Percentiles rank a stretch among this genome's conserved stretches.
Evolutionary conservation across 2,888 invertebrate genomes (phyloP).

Genomic region (Meganola albula): DNA sequence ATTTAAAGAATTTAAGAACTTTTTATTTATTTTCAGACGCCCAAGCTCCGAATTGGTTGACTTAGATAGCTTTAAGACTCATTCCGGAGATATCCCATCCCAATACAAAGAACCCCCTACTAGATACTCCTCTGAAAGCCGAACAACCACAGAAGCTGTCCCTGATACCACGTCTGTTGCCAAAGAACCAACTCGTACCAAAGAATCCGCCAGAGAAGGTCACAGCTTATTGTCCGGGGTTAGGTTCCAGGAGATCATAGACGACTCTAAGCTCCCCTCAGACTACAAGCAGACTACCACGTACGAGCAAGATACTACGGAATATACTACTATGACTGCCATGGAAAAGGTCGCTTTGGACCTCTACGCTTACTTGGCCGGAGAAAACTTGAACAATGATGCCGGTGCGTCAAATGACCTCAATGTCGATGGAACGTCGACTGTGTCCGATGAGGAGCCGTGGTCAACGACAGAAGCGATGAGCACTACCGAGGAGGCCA

Average conservation of each 20-base stretch:
- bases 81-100: constrained; percentile 77
- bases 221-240: constrained; percentile 61
- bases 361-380: constrained; percentile 86
- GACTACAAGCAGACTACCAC: constrained; percentile 63
- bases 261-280: constrained; percentile 61
- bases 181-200: constrained; percentile 47
- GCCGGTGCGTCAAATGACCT: constrained; percentile 56
- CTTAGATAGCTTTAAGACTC: constrained; percentile 88
- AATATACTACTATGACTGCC: constrained; percentile 81
- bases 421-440: constrained; percentile 56
- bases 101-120: constrained; percentile 70
- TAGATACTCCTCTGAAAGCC: constrained; percentile 68
- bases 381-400: constrained; percentile 80
- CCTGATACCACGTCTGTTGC: constrained; percentile 58
- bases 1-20: background rate
- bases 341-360: constrained; percentile 91
- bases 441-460: constrained; percentile 46
- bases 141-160: constrained; percentile 72
- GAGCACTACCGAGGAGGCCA: constrained; percentile 66
- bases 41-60: constrained; percentile 89
- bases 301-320: constrained; percentile 71
- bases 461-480: constrained; percentile 69
- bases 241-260: constrained; percentile 58
- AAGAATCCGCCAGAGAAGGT: constrained; percentile 54
- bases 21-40: constrained; percentile 61